Conservation (phyloP, 2,888 invertebrate species). For the Himalopsyche kuldschensis region DNA sequence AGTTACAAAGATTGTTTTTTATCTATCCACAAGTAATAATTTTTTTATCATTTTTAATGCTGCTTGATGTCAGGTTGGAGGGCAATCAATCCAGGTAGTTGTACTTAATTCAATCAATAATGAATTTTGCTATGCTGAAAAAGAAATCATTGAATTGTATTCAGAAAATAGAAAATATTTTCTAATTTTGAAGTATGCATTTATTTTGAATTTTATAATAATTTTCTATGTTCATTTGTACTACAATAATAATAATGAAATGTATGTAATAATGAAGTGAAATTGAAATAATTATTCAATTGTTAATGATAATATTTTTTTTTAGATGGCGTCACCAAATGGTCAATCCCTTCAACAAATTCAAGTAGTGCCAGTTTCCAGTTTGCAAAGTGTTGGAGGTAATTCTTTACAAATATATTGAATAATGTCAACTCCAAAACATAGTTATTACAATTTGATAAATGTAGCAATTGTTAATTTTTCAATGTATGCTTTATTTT, state of each 20-base stretch:
- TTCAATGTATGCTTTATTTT: no score
- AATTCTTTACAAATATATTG: background rate
- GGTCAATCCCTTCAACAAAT: constrained; percentile 69
- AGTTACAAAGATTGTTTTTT: background rate
- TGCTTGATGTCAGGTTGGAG: constrained; percentile 52
- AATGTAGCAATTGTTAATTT: no score
- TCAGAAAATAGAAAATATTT: no score
- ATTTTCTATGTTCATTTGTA: no score
- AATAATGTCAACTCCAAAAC: no score
- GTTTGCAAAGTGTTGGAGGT: constrained; percentile 55
- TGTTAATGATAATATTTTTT: background rate
- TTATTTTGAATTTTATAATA: no score
- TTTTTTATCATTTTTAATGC: constrained; percentile 42
- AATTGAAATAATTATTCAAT: no score
- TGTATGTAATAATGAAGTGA: no score
- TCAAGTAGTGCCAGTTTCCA: constrained; percentile 74
- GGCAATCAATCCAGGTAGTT: constrained; percentile 57
- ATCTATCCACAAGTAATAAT: no score
- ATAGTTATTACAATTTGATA: background rate
- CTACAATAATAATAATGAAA: no score
- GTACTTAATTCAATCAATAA: constrained; percentile 41
- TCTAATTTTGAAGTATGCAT: no score
- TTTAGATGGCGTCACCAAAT: constrained; percentile 65
- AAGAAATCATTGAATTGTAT: no score
- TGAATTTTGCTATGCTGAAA: background rate